Evolutionary conservation across 2,888 invertebrate species (phyloP).

Genomic region (Teleogryllus oceanicus): DNA sequence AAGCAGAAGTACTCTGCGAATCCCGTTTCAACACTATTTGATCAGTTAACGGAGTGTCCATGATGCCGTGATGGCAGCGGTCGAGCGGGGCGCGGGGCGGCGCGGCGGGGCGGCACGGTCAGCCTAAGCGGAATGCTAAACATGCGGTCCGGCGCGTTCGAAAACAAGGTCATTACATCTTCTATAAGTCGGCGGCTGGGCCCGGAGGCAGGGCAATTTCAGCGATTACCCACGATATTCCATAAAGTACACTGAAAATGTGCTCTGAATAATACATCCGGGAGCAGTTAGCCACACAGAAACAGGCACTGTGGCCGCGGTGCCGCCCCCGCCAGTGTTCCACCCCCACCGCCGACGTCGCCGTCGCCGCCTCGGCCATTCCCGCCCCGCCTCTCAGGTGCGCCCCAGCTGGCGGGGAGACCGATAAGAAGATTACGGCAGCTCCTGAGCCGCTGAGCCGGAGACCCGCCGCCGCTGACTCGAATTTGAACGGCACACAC

Average conservation of each 20-base stretch:
- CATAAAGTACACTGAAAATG: slow-evolving; percentile 6
- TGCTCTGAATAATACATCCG: slow-evolving; percentile 1
- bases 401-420: neutral
- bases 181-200: neutral
- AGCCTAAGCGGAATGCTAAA: neutral
- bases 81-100: neutral
- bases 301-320: neutral
- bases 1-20: too few species aligned
- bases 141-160: neutral
- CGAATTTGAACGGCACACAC: too few species aligned
- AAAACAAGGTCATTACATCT: neutral
- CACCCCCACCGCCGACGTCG: neutral
- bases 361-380: neutral
- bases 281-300: neutral
- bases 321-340: neutral
- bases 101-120: neutral
- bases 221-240: slow-evolving; percentile 6
- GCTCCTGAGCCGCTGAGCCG: neutral
- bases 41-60: too few species aligned
- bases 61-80: too few species aligned
- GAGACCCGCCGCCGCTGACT: too few species aligned
- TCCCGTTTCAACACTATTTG: too few species aligned
- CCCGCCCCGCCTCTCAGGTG: neutral
- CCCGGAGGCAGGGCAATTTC: neutral
- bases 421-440: neutral